Evolutionary conservation across 2,113 vertebrate species (phyloP).

Genomic region (Macrotis lagotis): DNA sequence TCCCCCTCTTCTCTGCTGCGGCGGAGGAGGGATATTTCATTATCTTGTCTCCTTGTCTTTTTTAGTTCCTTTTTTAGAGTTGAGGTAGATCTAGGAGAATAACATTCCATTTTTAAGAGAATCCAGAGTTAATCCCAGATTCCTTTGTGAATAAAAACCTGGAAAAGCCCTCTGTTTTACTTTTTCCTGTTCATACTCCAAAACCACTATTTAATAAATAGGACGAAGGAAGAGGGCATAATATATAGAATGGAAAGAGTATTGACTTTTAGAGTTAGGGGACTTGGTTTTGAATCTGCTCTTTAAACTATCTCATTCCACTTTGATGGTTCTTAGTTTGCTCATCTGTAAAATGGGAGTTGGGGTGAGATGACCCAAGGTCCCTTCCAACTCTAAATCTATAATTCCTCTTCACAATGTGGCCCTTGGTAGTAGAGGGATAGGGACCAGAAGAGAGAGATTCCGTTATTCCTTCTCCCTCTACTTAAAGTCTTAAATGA

Average conservation of each 20-base stretch:
- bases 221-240: neutral
- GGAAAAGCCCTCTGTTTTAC: neutral
- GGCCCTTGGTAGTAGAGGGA: neutral
- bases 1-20: neutral
- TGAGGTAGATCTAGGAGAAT: neutral
- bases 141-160: neutral
- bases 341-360: neutral
- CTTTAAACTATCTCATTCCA: neutral
- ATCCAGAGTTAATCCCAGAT: neutral
- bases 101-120: neutral
- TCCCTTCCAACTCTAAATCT: neutral
- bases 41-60: neutral
- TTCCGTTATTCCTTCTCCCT: neutral
- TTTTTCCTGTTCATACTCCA: neutral
- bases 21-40: neutral
- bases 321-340: neutral
- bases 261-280: neutral
- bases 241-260: neutral
- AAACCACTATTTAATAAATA: neutral
- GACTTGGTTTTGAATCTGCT: neutral
- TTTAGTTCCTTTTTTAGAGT: neutral
- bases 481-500: neutral
- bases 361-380: neutral
- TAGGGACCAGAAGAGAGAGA: neutral
- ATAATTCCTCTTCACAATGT: fast-evolving